Evolutionary conservation across 2,888 invertebrate species (phyloP).

Genomic region (Eupithecia vulgata): DNA sequence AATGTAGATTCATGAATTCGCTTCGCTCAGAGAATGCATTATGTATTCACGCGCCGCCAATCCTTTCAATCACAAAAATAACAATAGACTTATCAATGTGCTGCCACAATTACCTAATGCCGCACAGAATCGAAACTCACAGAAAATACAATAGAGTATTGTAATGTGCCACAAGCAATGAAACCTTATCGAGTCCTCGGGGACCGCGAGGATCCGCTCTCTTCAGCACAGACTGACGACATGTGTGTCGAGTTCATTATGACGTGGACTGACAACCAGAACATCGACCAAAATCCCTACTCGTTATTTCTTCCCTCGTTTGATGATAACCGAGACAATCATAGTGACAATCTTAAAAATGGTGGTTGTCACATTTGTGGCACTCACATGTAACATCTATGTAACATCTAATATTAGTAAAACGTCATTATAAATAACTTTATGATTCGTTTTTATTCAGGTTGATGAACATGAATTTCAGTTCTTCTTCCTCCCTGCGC

Average conservation of each 20-base stretch:
- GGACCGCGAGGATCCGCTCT: not conserved
- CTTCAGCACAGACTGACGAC: not conserved
- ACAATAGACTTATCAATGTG: constrained; percentile 10
- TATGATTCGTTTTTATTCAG: not conserved
- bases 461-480: not conserved
- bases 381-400: not conserved
- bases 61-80: constrained; percentile 11
- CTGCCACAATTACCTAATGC: not conserved
- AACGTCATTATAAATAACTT: not conserved
- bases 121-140: constrained; percentile 1
- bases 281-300: not conserved
- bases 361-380: too few relatives aligned
- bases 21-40: not conserved
- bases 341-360: not conserved
- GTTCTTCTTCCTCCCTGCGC: not conserved
- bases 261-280: not conserved
- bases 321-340: not conserved
- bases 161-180: not conserved
- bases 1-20: not conserved
- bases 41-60: constrained; percentile 1
- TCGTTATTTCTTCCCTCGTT: not conserved
- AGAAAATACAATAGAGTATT: too few relatives aligned
- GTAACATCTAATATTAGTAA: too few relatives aligned
- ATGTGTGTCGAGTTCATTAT: not conserved
- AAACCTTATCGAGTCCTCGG: not conserved